phyloP scores from a whole-genome alignment of 2,888 invertebrate species.

The Eilema sororculum region DNA sequence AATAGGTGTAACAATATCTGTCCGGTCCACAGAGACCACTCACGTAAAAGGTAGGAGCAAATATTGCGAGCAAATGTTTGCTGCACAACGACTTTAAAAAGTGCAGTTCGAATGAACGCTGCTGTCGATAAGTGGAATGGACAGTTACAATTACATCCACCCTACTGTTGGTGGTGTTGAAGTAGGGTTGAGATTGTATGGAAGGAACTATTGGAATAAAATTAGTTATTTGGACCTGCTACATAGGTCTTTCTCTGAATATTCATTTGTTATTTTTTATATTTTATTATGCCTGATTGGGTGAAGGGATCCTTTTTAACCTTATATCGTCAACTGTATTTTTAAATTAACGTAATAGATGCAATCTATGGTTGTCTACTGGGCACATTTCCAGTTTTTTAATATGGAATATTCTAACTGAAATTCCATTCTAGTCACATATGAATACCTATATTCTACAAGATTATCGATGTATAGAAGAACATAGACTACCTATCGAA shows the following conservation, averaged over 20 bases:
- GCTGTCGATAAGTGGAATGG: slow-evolving; percentile 34
- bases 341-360: no score
- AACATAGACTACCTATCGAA: no score
- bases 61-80: slow-evolving; percentile 47
- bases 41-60: slow-evolving; percentile 52
- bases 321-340: no score
- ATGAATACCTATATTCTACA: no score
- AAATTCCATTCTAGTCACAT: no score
- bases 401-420: no score
- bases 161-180: slow-evolving; percentile 23
- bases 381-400: no score
- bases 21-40: slow-evolving; percentile 51
- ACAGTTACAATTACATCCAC: slow-evolving; percentile 41
- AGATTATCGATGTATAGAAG: no score
- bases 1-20: slow-evolving; percentile 58
- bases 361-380: no score
- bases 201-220: neutral
- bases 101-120: slow-evolving; percentile 44
- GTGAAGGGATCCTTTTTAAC: no score
- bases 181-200: neutral
- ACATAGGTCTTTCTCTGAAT: neutral
- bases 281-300: no score
- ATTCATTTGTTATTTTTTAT: no score
- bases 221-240: neutral
- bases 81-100: slow-evolving; percentile 51